A percentile compares a stretch with the other conserved stretches of the same genome.
phyloP scores from a whole-genome alignment of 2,797 vertebrate species.

The Rhincodon typus region DNA sequence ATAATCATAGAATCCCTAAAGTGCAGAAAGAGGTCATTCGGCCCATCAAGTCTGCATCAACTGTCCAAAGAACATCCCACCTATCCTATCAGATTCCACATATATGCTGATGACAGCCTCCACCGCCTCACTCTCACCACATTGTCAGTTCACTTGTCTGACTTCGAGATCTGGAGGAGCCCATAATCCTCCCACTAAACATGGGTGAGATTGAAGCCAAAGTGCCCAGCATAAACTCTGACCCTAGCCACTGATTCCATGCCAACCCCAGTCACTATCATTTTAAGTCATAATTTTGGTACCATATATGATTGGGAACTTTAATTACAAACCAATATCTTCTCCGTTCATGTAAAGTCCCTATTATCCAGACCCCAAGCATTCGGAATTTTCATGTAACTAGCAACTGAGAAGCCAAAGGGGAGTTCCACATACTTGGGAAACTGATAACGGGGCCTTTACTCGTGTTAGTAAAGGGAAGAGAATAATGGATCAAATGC shows the following conservation, averaged over 20 bases:
- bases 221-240: no score
- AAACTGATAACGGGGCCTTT: no score
- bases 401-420: no score
- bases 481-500: no score
- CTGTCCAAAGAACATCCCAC: no score
- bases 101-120: not conserved
- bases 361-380: no score
- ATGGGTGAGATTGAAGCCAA: not conserved
- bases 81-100: not conserved
- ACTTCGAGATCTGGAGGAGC: not conserved
- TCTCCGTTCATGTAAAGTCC: not conserved
- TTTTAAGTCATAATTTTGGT: not conserved
- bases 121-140: not conserved
- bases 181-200: not conserved
- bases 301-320: no score
- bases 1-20: not conserved
- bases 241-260: not conserved
- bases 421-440: no score
- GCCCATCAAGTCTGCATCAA: no score
- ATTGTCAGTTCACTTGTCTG: not conserved
- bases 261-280: not conserved
- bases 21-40: no score
- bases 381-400: no score
- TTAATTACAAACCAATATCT: not conserved
- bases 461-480: no score